Conservation (phyloP, 2,797 vertebrate genomes). For the Spondyliosoma cantharus region DNA sequence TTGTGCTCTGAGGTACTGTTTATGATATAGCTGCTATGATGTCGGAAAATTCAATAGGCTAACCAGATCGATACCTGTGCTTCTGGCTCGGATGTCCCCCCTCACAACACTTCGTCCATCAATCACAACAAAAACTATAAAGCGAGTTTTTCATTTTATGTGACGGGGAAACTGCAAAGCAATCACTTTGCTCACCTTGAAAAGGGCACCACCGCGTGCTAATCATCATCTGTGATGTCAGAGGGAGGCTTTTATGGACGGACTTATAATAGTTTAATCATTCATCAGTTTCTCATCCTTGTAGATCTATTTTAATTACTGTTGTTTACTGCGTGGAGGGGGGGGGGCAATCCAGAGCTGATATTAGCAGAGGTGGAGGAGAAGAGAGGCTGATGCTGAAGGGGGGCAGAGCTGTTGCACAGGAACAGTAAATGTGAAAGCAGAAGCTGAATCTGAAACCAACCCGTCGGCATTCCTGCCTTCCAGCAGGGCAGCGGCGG, state of each 20-base stretch:
- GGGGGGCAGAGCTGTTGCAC: not conserved
- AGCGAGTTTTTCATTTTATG: slow-evolving; percentile 35
- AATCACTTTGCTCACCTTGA: slow-evolving; percentile 62
- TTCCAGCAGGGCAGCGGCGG: slow-evolving; percentile 87
- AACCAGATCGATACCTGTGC: slow-evolving; percentile 63
- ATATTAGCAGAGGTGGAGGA: not conserved
- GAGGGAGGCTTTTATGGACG: slow-evolving; percentile 29
- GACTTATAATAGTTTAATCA: slow-evolving; percentile 18
- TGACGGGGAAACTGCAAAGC: slow-evolving; percentile 56
- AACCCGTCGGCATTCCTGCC: slow-evolving; percentile 94
- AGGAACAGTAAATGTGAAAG: slow-evolving; percentile 9
- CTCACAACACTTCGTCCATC: slow-evolving; percentile 47
- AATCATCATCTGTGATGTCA: not conserved
- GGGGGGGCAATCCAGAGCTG: not conserved
- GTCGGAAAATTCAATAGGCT: slow-evolving; percentile 41
- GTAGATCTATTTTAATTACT: slow-evolving; percentile 49
- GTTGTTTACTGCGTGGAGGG: not conserved
- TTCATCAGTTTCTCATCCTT: slow-evolving; percentile 10
- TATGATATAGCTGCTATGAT: slow-evolving; percentile 41
- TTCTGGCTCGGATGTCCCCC: slow-evolving; percentile 38
- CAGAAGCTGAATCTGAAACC: slow-evolving; percentile 60
- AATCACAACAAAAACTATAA: slow-evolving; percentile 49
- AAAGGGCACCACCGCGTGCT: not conserved
- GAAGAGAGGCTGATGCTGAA: not conserved
- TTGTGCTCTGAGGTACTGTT: slow-evolving; percentile 27